These are phyloP conservation scores for Euglossa dilemma DNA, from an alignment of 1,140 invertebrate species.

Conservation along the genomic window DNA sequence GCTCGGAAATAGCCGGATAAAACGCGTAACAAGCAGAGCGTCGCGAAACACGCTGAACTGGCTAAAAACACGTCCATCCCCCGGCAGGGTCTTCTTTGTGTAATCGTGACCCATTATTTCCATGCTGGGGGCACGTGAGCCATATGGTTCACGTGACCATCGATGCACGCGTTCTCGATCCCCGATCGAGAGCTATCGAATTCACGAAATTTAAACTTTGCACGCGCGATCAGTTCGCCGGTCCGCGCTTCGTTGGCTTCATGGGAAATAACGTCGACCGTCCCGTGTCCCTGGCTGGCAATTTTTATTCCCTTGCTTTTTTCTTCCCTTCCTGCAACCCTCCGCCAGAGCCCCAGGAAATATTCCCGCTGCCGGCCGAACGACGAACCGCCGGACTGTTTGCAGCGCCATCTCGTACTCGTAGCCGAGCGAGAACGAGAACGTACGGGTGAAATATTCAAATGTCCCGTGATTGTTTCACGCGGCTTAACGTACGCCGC, in stretches of 20 bases:
- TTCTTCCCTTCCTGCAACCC: neutral
- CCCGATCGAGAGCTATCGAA: slow-evolving; percentile 72
- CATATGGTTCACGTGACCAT: slow-evolving; percentile 74
- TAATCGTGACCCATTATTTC: slow-evolving; percentile 78
- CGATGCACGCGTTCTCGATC: slow-evolving; percentile 55
- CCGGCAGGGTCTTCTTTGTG: slow-evolving; percentile 72
- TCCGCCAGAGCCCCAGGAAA: neutral
- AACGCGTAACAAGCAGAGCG: too few relatives aligned
- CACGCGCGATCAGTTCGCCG: slow-evolving; percentile 69
- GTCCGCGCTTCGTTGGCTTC: slow-evolving; percentile 69
- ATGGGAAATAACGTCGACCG: slow-evolving; percentile 66
- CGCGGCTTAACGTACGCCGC: slow-evolving; percentile 6
- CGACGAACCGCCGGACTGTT: neutral
- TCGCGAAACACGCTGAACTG: neutral
- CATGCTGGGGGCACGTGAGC: slow-evolving; percentile 79
- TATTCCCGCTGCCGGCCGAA: neutral
- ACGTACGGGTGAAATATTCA: slow-evolving; percentile 19
- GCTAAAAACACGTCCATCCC: slow-evolving; percentile 22
- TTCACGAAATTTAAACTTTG: slow-evolving; percentile 77
- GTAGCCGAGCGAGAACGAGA: neutral
- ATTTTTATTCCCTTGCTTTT: neutral
- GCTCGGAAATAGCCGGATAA: too few relatives aligned
- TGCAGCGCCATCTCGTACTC: neutral
- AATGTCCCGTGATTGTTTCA: slow-evolving; percentile 21
- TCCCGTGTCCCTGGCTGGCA: neutral